phyloP scores from a whole-genome alignment of 2,797 vertebrate genomes.

The Petrocephalus schoutedeni region DNA sequence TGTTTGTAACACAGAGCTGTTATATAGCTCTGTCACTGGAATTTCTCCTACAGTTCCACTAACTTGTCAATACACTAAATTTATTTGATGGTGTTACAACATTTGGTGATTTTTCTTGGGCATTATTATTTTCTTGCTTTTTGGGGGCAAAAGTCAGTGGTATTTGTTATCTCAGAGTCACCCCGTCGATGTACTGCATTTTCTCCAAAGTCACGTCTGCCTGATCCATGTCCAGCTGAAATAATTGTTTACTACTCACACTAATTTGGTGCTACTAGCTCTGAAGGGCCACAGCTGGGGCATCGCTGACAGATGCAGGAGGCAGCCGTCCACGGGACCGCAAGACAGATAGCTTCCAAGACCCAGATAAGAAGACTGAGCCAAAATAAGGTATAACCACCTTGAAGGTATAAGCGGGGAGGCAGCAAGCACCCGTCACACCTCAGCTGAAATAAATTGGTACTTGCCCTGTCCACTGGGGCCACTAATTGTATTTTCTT shows the following conservation, averaged over 20 bases:
- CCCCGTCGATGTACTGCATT: conserved; percentile 51
- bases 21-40: conserved; percentile 25
- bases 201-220: conserved; percentile 38
- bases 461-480: conserved; percentile 61
- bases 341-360: conserved; percentile 42
- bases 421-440: conserved; percentile 52
- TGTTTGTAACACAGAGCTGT: not conserved
- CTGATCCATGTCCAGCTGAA: conserved; percentile 38
- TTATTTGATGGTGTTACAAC: conserved; percentile 57
- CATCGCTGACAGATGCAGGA: conserved; percentile 42
- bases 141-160: conserved; percentile 40
- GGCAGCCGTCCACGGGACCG: conserved; percentile 43
- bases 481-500: conserved; percentile 72
- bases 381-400: conserved; percentile 42
- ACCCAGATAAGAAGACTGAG: conserved; percentile 47
- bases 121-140: not conserved
- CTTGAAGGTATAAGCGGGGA: conserved; percentile 28
- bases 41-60: conserved; percentile 50
- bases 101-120: conserved; percentile 39
- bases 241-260: conserved; percentile 58
- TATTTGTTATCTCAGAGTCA: conserved; percentile 43
- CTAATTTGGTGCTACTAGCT: conserved; percentile 46
- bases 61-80: conserved; percentile 48
- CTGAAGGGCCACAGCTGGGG: conserved; percentile 35
- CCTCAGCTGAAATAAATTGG: conserved; percentile 64